Base-by-base conservation (phyloP, 2,888 invertebrate genomes). In the Epinotia bilunana region DNA sequence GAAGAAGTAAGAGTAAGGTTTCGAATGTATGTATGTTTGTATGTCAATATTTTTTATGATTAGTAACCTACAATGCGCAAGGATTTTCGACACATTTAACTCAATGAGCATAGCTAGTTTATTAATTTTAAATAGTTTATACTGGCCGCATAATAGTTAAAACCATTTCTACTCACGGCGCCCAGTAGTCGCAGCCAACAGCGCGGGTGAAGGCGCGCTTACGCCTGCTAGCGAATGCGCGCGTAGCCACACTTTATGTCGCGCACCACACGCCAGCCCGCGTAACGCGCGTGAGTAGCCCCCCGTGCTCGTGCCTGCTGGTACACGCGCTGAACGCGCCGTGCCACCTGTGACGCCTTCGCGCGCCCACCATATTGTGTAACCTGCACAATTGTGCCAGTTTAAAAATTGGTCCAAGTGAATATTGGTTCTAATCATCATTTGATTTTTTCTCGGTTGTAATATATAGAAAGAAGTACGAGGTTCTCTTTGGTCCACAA, bases 171-270 rank as follows among this genome's bases (percentile, higher is more conserved):
- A 86, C 87, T 81, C 68, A 88, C 88, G 96, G 93, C 96, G 95
- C 64, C 97, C 97, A 81, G 95, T 95, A 2, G 97, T 97, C 76
- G 94, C 92, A 23, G 95, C 94, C 63, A 93, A 92, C 61, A 96
- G 89, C 49, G 95, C 87, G 64, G 91, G 90, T 85, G 95, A 96
- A 58, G 94, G 95, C 74, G 95, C 94, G 72, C 97, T 96, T 43
- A 94, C 94, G 4, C 97, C 97, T 23, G 96, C 95, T 28, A 94
- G 93, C 89, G 96, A 97, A 83, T 95, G 95, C 46, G 97, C 96
- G 58, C 95, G 95, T 82, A 97, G 87, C 81, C 95, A 94, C 72
- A 97, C 95, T 81, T 95, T 93, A 87, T 97, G 97, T 5, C 90
- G 90, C 23, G 96, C 95, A 69, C 97, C 97, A 88, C 97, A 97